phyloP scores from a whole-genome alignment of 2,888 invertebrate genomes.

The Drosophila meridiana region DNA sequence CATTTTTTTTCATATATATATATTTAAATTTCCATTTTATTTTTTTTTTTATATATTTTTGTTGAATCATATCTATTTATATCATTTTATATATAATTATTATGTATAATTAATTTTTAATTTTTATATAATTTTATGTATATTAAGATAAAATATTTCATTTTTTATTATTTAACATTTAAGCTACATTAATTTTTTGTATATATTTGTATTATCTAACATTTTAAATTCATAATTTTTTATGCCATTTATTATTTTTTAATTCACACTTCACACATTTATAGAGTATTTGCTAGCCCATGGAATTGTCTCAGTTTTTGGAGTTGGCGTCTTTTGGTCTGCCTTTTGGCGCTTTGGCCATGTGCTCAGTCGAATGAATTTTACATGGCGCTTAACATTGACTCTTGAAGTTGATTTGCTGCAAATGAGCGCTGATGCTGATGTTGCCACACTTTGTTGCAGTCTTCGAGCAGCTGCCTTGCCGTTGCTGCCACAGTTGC shows the following conservation, averaged over 20 bases:
- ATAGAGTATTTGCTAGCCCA: constrained; percentile 1
- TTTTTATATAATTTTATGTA: too few relatives aligned
- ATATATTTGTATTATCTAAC: not conserved
- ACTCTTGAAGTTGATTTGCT: constrained; percentile 73
- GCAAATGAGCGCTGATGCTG: constrained; percentile 67
- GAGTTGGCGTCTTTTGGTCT: constrained; percentile 11
- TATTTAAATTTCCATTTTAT: too few relatives aligned
- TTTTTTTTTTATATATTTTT: too few relatives aligned
- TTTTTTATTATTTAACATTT: too few relatives aligned
- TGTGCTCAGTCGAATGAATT: constrained; percentile 73
- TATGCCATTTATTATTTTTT: not conserved
- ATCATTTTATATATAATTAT: too few relatives aligned
- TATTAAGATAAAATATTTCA: too few relatives aligned
- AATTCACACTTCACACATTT: not conserved
- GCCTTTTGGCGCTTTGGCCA: constrained; percentile 31
- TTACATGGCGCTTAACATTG: constrained; percentile 66
- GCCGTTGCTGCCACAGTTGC: constrained; percentile 13
- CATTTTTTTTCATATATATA: too few relatives aligned
- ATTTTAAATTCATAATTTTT: not conserved
- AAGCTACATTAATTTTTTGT: not conserved
- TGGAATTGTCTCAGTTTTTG: not conserved
- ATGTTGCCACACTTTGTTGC: constrained; percentile 32
- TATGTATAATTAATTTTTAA: too few relatives aligned
- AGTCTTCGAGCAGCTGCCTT: constrained; percentile 16
- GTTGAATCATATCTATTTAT: too few relatives aligned